A percentile compares a stretch with the other conserved stretches of the same genome.
Evolutionary conservation across 2,888 invertebrate species (phyloP).

Genomic region (Mayetiola destructor): DNA sequence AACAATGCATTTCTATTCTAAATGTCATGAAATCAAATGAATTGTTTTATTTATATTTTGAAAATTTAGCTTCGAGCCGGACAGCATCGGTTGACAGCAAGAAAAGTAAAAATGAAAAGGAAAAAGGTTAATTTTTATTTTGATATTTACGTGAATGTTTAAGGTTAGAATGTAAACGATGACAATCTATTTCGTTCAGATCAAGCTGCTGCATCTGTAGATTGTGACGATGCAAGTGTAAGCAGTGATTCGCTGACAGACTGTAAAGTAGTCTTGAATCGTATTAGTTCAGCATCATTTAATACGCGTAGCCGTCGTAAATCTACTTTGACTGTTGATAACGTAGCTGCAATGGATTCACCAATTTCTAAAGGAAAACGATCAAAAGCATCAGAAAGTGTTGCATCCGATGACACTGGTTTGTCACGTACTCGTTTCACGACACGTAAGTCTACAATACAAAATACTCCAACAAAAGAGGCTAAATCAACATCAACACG

Average conservation of each 20-base stretch:
- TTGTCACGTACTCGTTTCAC: neutral
- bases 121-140: too few species aligned
- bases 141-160: too few species aligned
- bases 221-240: neutral
- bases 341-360: neutral
- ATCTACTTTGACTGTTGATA: neutral
- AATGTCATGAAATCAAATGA: too few species aligned
- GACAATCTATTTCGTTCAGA: too few species aligned
- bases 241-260: neutral
- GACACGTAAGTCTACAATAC: neutral
- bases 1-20: too few species aligned
- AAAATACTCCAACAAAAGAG: constrained; percentile 4
- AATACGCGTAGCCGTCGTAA: neutral
- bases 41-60: too few species aligned
- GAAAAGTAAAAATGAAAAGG: too few species aligned
- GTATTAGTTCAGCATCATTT: neutral
- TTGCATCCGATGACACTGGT: neutral
- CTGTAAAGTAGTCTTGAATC: neutral
- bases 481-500: neutral
- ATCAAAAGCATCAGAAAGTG: neutral
- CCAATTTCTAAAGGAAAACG: neutral
- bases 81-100: too few species aligned
- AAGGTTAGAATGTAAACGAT: too few species aligned
- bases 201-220: too few species aligned
- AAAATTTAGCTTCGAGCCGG: too few species aligned